A percentile compares a stretch with the other conserved stretches of the same genome.
These are phyloP conservation scores for Herminia tarsipennalis DNA, from an alignment of 2,888 invertebrate species.

Conservation along the genomic window DNA sequence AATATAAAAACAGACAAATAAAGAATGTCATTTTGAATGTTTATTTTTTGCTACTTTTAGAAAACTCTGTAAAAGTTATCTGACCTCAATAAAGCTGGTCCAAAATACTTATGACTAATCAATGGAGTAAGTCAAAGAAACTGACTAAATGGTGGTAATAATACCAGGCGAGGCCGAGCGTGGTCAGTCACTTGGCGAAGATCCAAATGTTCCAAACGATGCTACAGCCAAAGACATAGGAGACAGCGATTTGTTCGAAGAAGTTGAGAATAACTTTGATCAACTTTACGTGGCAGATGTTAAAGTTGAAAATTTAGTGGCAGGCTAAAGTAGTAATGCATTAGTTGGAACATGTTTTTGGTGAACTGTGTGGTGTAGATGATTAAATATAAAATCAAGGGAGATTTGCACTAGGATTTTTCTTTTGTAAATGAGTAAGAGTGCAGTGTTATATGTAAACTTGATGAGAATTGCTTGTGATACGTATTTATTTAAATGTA, in stretches of 20 bases:
- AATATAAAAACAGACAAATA: too few relatives aligned
- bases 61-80: too few relatives aligned
- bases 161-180: slow-evolving; percentile 42
- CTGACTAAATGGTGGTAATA: slow-evolving; percentile 50
- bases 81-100: slow-evolving; percentile 30
- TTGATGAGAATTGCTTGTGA: too few relatives aligned
- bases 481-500: too few relatives aligned
- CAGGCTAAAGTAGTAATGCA: neutral
- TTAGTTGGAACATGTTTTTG: neutral
- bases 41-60: too few relatives aligned
- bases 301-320: slow-evolving; percentile 16
- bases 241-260: slow-evolving; percentile 19
- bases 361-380: neutral
- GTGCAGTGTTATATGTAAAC: too few relatives aligned
- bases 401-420: neutral
- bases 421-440: too few relatives aligned
- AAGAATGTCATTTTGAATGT: too few relatives aligned
- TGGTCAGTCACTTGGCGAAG: slow-evolving; percentile 41
- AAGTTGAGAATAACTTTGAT: slow-evolving; percentile 1
- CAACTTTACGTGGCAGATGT: neutral
- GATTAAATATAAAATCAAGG: slow-evolving; percentile 2
- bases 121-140: slow-evolving; percentile 51
- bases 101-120: slow-evolving; percentile 58
- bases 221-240: slow-evolving; percentile 17
- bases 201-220: slow-evolving; percentile 34